A percentile compares a stretch with the other conserved stretches of the same genome.
These are phyloP conservation scores for Numida meleagris DNA, from an alignment of 2,113 vertebrate genomes.

Conservation along the genomic window DNA sequence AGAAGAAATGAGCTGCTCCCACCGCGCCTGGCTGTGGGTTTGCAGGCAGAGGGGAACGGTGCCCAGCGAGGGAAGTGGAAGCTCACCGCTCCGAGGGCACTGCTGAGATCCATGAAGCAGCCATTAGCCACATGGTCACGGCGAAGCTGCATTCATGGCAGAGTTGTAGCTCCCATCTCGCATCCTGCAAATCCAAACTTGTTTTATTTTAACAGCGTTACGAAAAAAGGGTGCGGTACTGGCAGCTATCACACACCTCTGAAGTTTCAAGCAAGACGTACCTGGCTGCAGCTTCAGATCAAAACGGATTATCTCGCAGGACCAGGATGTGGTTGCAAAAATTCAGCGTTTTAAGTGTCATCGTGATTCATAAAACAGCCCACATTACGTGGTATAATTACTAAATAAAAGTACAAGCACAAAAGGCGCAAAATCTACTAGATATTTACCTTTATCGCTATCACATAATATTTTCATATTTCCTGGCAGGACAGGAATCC, in stretches of 20 bases:
- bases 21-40: accelerated
- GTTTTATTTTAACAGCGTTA: constrained; percentile 52
- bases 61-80: not conserved
- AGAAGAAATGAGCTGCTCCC: not conserved
- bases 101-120: not conserved
- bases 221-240: constrained; percentile 20
- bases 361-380: constrained; percentile 53
- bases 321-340: constrained; percentile 56
- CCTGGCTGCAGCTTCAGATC: constrained; percentile 43
- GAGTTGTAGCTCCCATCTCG: constrained; percentile 47
- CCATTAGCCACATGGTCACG: too few species aligned
- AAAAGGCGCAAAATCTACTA: constrained; percentile 41
- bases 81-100: not conserved
- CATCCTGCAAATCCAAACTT: constrained; percentile 66
- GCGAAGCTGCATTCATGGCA: not conserved
- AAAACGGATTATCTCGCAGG: constrained; percentile 49
- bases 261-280: constrained; percentile 37
- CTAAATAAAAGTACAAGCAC: constrained; percentile 55
- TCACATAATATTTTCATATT: not conserved
- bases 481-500: constrained; percentile 19
- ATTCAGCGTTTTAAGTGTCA: constrained; percentile 44
- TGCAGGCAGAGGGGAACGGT: accelerated
- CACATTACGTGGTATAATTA: constrained; percentile 35
- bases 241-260: constrained; percentile 13
- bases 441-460: constrained; percentile 14